These are phyloP conservation scores for Stenopsyche tienmushanensis DNA, from an alignment of 1,140 invertebrate species.

Conservation along the genomic window DNA sequence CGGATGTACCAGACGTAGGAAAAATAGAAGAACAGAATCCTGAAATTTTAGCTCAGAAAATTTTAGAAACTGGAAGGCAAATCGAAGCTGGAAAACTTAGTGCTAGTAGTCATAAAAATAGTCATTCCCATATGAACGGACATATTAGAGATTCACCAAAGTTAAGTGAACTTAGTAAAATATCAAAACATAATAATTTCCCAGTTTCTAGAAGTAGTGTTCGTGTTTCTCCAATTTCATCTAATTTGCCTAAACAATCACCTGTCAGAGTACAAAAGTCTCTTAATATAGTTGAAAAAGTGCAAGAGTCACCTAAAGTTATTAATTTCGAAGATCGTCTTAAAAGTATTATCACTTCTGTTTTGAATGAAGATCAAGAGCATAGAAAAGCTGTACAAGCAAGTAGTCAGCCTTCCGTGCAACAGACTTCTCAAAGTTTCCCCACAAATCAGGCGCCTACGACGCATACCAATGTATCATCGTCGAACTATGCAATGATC, in stretches of 20 bases:
- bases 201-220: constrained; percentile 37
- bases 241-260: constrained; percentile 45
- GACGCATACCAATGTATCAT: constrained; percentile 6
- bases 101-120: constrained; percentile 45
- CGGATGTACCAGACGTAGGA: constrained; percentile 82
- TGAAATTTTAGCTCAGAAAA: constrained; percentile 84
- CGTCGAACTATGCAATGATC: constrained; percentile 15
- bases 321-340: constrained; percentile 89
- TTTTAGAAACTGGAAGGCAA: constrained; percentile 82
- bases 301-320: constrained; percentile 77
- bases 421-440: constrained; percentile 16
- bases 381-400: constrained; percentile 50
- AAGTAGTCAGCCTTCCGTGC: constrained; percentile 37
- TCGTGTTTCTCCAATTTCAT: constrained; percentile 44
- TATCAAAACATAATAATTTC: constrained; percentile 23
- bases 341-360: constrained; percentile 88
- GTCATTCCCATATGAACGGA: constrained; percentile 49
- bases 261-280: constrained; percentile 52
- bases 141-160: constrained; percentile 49
- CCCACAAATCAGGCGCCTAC: constrained; percentile 33
- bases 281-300: constrained; percentile 52
- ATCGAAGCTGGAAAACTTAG: constrained; percentile 76
- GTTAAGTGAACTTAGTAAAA: constrained; percentile 45
- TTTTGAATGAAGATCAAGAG: constrained; percentile 80
- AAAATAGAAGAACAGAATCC: constrained; percentile 92